phyloP scores from a whole-genome alignment of 2,797 vertebrate genomes.

The Hybognathus amarus region DNA sequence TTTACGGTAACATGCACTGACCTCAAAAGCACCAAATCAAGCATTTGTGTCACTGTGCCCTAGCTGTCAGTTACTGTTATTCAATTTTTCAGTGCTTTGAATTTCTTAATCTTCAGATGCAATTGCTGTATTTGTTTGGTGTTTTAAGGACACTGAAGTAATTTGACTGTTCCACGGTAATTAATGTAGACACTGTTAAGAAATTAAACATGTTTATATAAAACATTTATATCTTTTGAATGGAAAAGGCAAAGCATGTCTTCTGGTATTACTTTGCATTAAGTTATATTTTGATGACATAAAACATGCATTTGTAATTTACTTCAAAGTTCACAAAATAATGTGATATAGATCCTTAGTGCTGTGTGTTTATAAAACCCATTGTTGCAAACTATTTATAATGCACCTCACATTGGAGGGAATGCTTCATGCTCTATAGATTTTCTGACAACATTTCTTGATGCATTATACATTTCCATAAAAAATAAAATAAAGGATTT shows the following conservation, averaged over 20 bases:
- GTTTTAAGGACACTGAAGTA: not conserved
- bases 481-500: constrained; percentile 36
- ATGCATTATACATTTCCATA: constrained; percentile 15
- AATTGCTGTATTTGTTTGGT: not conserved
- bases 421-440: constrained; percentile 3
- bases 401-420: constrained; percentile 17
- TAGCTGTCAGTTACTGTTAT: constrained; percentile 20
- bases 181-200: not conserved
- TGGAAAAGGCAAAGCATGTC: not conserved
- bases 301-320: not conserved
- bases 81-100: not conserved
- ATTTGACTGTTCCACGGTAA: not conserved
- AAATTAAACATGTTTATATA: constrained; percentile 14
- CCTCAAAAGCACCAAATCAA: constrained; percentile 13
- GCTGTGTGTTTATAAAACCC: not conserved
- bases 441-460: constrained; percentile 2
- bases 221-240: not conserved
- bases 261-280: not conserved
- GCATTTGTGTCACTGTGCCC: constrained; percentile 26
- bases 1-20: constrained; percentile 9
- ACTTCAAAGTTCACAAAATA: not conserved
- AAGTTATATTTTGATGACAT: constrained; percentile 3
- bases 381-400: constrained; percentile 23
- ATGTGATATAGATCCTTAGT: not conserved
- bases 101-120: constrained; percentile 1